Conservation (phyloP, 1,140 invertebrate genomes). For the Zaprionus davidi region DNA sequence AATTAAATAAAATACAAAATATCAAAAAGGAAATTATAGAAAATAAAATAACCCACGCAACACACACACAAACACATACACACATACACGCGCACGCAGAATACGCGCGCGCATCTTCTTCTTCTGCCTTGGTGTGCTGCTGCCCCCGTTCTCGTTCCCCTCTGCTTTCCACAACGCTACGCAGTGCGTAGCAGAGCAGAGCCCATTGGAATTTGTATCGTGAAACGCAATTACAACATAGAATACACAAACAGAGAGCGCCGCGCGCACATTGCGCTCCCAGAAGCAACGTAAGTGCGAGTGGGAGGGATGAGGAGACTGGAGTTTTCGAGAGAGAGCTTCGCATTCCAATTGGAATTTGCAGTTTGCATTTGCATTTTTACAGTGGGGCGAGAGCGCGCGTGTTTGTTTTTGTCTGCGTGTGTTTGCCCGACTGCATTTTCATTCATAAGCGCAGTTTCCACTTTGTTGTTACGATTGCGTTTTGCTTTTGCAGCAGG, state of each 20-base stretch:
- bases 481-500: constrained; percentile 21
- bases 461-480: constrained; percentile 16
- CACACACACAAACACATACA: constrained; percentile 27
- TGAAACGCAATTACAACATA: constrained; percentile 80
- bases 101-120: constrained; percentile 70
- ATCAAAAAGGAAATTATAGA: constrained; percentile 51
- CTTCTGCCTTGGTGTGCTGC: constrained; percentile 33
- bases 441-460: constrained; percentile 79
- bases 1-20: constrained; percentile 62
- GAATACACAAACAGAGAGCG: constrained; percentile 68
- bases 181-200: constrained; percentile 60
- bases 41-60: constrained; percentile 37
- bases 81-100: constrained; percentile 41
- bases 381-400: constrained; percentile 10
- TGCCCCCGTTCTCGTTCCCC: not conserved
- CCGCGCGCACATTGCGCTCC: constrained; percentile 19
- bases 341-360: constrained; percentile 43
- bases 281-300: constrained; percentile 39
- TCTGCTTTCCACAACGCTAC: constrained; percentile 10
- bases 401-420: constrained; percentile 22
- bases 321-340: constrained; percentile 4
- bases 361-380: constrained; percentile 46
- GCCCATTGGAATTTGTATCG: constrained; percentile 80
- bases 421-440: constrained; percentile 41
- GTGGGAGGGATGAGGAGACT: not conserved